Base-by-base conservation (phyloP, 2,113 vertebrate species). In the Lagopus muta region DNA sequence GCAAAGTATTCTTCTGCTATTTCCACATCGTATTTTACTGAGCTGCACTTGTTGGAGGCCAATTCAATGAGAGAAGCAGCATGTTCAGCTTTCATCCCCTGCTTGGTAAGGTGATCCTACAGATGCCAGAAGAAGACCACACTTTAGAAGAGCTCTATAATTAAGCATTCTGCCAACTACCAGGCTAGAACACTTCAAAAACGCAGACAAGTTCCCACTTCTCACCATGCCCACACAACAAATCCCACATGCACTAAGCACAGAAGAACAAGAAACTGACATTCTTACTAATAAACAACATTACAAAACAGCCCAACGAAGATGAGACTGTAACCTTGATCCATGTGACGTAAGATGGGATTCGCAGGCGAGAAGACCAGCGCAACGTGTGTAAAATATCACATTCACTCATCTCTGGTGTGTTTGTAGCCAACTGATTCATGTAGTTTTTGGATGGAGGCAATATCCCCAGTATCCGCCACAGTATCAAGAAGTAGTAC, bases 1-100 rank as follows among this genome's bases (percentile, higher is more conserved):
- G 99, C 99, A 82, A 99, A 99, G 96, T 99, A 99, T n/a, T 99
- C 99, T 95, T 99, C 99, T 30, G 99, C 99, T 70, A 99, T 98
- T 58, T 99, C 99, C 86, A 99, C 99, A 1, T 99, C 99, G 0
- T 99, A 99, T 82, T 99, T 99, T 61, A 99, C 98, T 1, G 98
- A 98, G 92, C 98, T 99, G 96, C 99, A 99, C 95, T 98, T 99
- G 81, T 97, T 97, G 17, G 98, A 98, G 1, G 98, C 98, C 94
- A 98, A 79, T 58, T 99, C 99, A 22, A 98, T 96, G 52, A 99
- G 97, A 65, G 98, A 98, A n/a, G 97, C 95, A 25, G 99, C 98
- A 40, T 99, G 98, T n/a, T 99, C 99, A 5, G 97, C 79, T 93
- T 99, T 99, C 98, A 99, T 98, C 70, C 99, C 99, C 96, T 99